Conservation (phyloP, 2,113 vertebrate genomes). For the Chaenogobius annularis region DNA sequence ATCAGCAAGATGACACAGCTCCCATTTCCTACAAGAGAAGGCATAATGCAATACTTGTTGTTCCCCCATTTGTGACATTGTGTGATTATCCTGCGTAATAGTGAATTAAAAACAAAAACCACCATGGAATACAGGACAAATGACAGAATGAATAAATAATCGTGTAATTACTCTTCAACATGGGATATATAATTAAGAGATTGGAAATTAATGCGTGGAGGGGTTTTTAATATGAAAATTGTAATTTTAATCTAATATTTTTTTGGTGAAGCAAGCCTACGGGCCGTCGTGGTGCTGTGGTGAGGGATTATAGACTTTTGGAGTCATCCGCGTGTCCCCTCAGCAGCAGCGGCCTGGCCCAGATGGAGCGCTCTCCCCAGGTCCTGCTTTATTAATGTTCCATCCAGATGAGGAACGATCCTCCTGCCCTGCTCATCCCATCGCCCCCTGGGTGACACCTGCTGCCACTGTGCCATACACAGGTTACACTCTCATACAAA, state of each 20-base stretch:
- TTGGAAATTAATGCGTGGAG: conserved; percentile 14
- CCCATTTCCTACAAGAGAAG: conserved; percentile 1
- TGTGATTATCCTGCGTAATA: conserved; percentile 25
- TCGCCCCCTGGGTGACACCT: conserved; percentile 79
- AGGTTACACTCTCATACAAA: conserved; percentile 46
- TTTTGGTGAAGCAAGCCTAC: conserved; percentile 31
- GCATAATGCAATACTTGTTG: conserved; percentile 14
- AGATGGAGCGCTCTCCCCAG: conserved; percentile 83
- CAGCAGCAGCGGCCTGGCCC: conserved; percentile 76
- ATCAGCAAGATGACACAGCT: conserved; percentile 15
- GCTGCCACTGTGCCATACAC: conserved; percentile 54
- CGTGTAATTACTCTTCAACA: conserved; percentile 33
- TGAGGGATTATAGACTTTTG: conserved; percentile 79
- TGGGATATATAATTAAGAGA: conserved; percentile 40
- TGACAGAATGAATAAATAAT: conserved; percentile 23
- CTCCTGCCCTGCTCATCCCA: conserved; percentile 79
- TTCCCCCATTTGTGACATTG: not conserved
- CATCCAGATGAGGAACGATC: conserved; percentile 87
- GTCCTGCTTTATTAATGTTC: conserved; percentile 85
- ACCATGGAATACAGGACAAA: conserved; percentile 25
- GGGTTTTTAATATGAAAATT: conserved; percentile 21
- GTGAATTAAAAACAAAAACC: conserved; percentile 22
- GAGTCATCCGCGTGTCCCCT: conserved; percentile 78
- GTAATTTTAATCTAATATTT: conserved; percentile 24
- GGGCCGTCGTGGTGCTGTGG: conserved; percentile 50